Percentiles rank a stretch among this genome's conserved stretches.
These are phyloP conservation scores for Drosophila anomelani DNA, from an alignment of 2,888 invertebrate genomes.

Conservation along the genomic window DNA sequence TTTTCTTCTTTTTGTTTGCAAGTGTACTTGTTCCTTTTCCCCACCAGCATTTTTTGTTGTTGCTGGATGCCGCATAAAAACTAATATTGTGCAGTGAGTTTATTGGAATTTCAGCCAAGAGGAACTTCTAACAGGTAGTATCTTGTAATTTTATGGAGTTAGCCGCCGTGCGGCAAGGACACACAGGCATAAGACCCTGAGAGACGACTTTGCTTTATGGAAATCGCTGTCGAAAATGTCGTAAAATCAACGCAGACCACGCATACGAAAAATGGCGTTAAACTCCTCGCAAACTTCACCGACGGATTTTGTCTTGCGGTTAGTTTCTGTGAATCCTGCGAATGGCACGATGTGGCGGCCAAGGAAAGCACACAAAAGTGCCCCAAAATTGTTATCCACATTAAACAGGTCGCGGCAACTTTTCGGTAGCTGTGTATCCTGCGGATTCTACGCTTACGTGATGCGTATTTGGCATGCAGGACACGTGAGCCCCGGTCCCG, in stretches of 20 bases:
- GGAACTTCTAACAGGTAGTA: slow-evolving; percentile 68
- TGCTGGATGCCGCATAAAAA: slow-evolving; percentile 64
- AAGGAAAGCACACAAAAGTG: slow-evolving; percentile 22
- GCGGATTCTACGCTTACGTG: slow-evolving; percentile 64
- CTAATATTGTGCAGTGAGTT: slow-evolving; percentile 73
- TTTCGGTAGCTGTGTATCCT: slow-evolving; percentile 45
- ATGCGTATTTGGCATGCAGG: slow-evolving; percentile 67
- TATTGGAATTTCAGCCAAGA: slow-evolving; percentile 67
- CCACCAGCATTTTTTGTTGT: slow-evolving; percentile 17
- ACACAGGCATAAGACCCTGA: slow-evolving; percentile 61
- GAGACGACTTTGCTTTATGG: slow-evolving; percentile 40
- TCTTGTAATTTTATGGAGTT: slow-evolving; percentile 75
- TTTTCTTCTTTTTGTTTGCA: slow-evolving; percentile 49
- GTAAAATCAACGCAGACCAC: slow-evolving; percentile 75
- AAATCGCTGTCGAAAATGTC: slow-evolving; percentile 63
- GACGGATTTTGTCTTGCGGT: slow-evolving; percentile 62
- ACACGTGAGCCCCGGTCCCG: slow-evolving; percentile 47
- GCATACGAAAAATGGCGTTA: slow-evolving; percentile 68
- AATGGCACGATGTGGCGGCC: slow-evolving; percentile 35
- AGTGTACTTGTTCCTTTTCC: slow-evolving; percentile 20
- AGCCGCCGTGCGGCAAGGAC: slow-evolving; percentile 23
- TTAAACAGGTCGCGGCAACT: slow-evolving; percentile 59
- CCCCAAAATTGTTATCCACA: slow-evolving; percentile 46
- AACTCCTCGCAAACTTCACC: slow-evolving; percentile 62
- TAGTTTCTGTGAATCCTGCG: slow-evolving; percentile 49